Conservation (phyloP, 2,888 invertebrate species). For the Deilephila porcellus region DNA sequence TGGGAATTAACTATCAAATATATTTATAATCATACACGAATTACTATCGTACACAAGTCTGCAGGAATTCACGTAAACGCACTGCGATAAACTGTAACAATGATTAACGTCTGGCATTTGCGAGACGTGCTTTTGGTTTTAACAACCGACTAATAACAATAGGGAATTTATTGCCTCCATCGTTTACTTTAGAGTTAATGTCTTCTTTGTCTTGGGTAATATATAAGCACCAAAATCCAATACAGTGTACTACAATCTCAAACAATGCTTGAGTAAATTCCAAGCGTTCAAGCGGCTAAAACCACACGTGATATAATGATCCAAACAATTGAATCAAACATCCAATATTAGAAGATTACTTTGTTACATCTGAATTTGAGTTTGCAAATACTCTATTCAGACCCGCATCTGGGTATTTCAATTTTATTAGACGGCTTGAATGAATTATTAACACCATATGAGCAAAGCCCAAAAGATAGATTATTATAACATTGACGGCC, state of each 20-base stretch:
- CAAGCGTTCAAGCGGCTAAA: conserved; percentile 56
- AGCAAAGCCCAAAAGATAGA: too few species aligned
- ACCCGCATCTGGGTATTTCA: too few species aligned
- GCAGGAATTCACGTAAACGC: not conserved
- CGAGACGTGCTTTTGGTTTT: conserved; percentile 10
- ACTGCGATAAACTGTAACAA: conserved; percentile 11
- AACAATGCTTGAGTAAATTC: conserved; percentile 40
- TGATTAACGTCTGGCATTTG: conserved; percentile 25
- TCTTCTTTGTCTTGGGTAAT: conserved; percentile 14
- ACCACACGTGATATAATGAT: conserved; percentile 54
- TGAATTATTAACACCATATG: too few species aligned
- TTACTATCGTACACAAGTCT: conserved; percentile 19
- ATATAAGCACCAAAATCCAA: not conserved
- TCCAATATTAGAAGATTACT: conserved; percentile 60
- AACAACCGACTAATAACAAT: conserved; percentile 7
- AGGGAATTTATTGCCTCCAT: conserved; percentile 1
- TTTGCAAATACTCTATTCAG: not conserved
- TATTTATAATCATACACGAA: conserved; percentile 11
- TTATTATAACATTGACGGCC: too few species aligned
- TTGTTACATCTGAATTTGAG: not conserved
- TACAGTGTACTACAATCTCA: not conserved
- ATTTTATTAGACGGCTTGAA: too few species aligned
- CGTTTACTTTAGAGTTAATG: conserved; percentile 1
- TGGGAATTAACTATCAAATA: not conserved
- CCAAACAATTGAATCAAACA: conserved; percentile 60